phyloP scores from a whole-genome alignment of 2,888 invertebrate genomes.

The Dryocosmus kuriphilus region DNA sequence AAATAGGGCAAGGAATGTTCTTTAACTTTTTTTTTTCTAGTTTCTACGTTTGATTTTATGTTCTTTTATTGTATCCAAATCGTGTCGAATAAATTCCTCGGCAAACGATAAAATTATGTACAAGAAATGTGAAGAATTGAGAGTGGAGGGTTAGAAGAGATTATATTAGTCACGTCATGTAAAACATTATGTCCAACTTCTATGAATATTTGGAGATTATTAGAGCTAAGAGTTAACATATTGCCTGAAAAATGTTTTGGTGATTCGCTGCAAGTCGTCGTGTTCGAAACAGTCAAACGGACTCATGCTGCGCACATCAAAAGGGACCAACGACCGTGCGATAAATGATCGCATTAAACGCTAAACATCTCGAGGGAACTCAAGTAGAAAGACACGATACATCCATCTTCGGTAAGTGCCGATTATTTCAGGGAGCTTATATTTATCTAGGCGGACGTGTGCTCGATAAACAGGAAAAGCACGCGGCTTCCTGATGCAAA shows the following conservation, averaged over 20 bases:
- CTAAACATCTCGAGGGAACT: slow-evolving; percentile 49
- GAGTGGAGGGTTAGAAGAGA: background rate
- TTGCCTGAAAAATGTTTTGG: slow-evolving; percentile 30
- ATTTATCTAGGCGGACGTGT: slow-evolving; percentile 48
- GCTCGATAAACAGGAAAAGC: slow-evolving; percentile 47
- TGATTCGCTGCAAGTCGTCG: slow-evolving; percentile 14
- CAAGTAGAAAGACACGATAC: slow-evolving; percentile 52
- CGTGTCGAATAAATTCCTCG: background rate
- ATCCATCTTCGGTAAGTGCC: slow-evolving; percentile 60
- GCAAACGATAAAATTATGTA: background rate
- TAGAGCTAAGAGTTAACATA: slow-evolving; percentile 15
- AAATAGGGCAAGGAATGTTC: no score
- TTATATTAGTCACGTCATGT: background rate
- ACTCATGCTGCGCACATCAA: slow-evolving; percentile 45
- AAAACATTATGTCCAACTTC: slow-evolving; percentile 11
- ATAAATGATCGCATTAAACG: slow-evolving; percentile 57
- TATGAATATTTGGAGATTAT: slow-evolving; percentile 30
- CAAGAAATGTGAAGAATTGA: background rate
- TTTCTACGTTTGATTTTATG: background rate
- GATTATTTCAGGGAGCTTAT: slow-evolving; percentile 58
- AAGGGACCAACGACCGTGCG: slow-evolving; percentile 49
- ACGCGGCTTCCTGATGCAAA: slow-evolving; percentile 52
- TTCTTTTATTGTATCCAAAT: background rate
- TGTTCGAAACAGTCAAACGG: slow-evolving; percentile 34
- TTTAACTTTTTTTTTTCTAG: background rate